These are phyloP conservation scores for Luperina testacea DNA, from an alignment of 2,888 invertebrate species.

Conservation along the genomic window DNA sequence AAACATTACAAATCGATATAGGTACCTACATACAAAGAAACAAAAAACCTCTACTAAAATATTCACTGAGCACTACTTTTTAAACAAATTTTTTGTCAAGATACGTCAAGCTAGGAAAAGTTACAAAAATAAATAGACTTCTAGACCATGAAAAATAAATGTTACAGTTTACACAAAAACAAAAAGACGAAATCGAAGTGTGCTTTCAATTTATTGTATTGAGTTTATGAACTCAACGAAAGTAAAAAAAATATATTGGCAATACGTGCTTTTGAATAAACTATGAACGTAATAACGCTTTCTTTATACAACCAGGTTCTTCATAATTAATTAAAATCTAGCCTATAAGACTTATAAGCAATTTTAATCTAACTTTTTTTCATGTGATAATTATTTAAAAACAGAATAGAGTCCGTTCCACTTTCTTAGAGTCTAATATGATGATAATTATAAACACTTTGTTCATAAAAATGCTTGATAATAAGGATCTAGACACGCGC, in stretches of 20 bases:
- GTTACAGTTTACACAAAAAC: constrained; percentile 2
- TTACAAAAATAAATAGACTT: background rate
- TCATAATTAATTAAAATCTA: too few relatives aligned
- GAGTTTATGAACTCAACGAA: constrained; percentile 18
- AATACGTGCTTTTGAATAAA: constrained; percentile 43
- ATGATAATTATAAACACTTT: background rate
- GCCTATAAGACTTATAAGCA: too few relatives aligned
- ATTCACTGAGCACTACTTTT: background rate
- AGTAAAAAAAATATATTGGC: constrained; percentile 36
- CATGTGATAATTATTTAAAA: too few relatives aligned
- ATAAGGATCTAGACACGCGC: too few relatives aligned
- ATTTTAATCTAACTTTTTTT: too few relatives aligned
- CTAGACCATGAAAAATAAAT: background rate
- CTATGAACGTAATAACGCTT: background rate
- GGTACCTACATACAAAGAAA: too few relatives aligned
- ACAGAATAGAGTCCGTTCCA: background rate
- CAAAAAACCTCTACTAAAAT: background rate
- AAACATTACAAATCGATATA: background rate
- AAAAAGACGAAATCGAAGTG: constrained; percentile 20
- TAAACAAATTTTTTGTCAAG: background rate
- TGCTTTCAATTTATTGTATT: constrained; percentile 15
- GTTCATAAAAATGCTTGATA: background rate
- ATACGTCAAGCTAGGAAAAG: background rate
- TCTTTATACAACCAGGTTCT: too few relatives aligned
- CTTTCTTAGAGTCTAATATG: background rate